phyloP scores from a whole-genome alignment of 2,888 invertebrate genomes.

The Fissipunctia ypsillon region DNA sequence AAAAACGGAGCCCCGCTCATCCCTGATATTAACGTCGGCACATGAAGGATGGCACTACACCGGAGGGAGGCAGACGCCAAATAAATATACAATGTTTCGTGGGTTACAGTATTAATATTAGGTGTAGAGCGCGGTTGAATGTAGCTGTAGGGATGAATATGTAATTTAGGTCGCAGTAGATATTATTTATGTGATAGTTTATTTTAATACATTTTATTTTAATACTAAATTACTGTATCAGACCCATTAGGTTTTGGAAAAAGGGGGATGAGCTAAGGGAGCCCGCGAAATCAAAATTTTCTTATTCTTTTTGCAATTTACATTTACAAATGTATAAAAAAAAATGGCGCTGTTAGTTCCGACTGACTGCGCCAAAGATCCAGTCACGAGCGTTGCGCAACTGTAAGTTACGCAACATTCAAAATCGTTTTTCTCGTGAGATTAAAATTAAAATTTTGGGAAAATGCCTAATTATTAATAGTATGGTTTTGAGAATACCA shows the following conservation, averaged over 20 bases:
- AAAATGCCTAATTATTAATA: too few species aligned
- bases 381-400: too few species aligned
- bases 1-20: conserved; percentile 71
- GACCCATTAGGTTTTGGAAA: not conserved
- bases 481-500: not conserved
- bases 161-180: not conserved
- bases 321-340: too few species aligned
- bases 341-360: too few species aligned
- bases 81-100: conserved; percentile 60
- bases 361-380: too few species aligned
- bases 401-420: too few species aligned
- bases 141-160: not conserved
- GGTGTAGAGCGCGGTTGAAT: conserved; percentile 15
- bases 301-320: not conserved
- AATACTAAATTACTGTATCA: too few species aligned
- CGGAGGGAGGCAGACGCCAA: conserved; percentile 62
- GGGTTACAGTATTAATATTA: conserved; percentile 34
- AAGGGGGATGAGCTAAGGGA: not conserved
- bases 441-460: not conserved
- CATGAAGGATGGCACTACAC: conserved; percentile 71
- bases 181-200: too few species aligned
- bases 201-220: not conserved
- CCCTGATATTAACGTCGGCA: conserved; percentile 71
- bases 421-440: not conserved
- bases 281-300: not conserved